A percentile compares a stretch with the other conserved stretches of the same genome.
These are phyloP conservation scores for Tapirus terrestris DNA, from an alignment of 2,113 vertebrate genomes.

Conservation along the genomic window DNA sequence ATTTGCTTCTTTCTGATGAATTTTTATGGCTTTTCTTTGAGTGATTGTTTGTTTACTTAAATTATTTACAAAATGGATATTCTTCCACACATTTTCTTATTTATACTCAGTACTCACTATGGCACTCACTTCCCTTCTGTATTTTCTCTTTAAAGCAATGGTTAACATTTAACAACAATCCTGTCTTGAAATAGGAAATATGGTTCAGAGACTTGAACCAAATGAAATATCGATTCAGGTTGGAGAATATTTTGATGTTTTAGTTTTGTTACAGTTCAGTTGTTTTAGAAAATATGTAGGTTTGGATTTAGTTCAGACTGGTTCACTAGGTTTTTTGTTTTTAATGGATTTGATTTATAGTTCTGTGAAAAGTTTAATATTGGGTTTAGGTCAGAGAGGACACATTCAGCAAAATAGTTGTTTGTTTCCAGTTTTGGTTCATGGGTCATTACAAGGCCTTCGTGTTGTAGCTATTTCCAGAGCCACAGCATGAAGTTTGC, in stretches of 20 bases:
- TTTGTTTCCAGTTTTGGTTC: constrained; percentile 70
- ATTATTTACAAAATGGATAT: not conserved
- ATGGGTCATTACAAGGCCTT: constrained; percentile 61
- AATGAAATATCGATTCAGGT: constrained; percentile 80
- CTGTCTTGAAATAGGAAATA: constrained; percentile 71
- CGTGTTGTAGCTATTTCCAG: constrained; percentile 30
- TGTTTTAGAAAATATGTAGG: constrained; percentile 79
- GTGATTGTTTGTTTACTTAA: not conserved
- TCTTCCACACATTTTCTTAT: not conserved
- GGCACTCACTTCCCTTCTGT: not conserved
- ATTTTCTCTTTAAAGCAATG: constrained; percentile 56
- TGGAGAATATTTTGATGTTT: constrained; percentile 82
- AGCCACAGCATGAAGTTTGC: not conserved
- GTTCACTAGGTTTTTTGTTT: constrained; percentile 76
- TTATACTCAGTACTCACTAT: not conserved
- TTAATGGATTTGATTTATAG: constrained; percentile 81
- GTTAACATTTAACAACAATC: constrained; percentile 56
- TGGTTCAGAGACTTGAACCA: constrained; percentile 67
- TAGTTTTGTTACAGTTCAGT: constrained; percentile 79
- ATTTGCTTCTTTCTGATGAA: not conserved
- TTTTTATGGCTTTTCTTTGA: constrained; percentile 5
- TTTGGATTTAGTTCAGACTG: constrained; percentile 74
- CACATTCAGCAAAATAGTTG: constrained; percentile 75
- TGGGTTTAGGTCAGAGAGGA: constrained; percentile 69
- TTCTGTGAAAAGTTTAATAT: constrained; percentile 79